Conservation (phyloP, 2,113 vertebrate genomes). For the Tupaia chinensis region DNA sequence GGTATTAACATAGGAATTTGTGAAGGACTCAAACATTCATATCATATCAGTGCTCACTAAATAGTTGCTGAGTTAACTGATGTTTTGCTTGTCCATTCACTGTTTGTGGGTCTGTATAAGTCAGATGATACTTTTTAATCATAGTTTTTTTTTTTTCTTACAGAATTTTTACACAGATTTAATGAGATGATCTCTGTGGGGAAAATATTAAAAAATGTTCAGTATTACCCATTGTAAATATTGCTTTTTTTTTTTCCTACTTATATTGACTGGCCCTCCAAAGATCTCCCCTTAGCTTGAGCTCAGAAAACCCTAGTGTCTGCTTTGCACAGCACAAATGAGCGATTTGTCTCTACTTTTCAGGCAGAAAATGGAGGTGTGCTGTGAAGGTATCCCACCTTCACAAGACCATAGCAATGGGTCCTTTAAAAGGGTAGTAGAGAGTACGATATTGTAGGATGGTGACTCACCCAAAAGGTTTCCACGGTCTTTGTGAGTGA, state of each 20-base stretch:
- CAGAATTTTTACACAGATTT: neutral
- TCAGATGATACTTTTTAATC: neutral
- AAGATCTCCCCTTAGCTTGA: neutral
- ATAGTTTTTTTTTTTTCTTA: neutral
- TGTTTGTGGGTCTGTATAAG: neutral
- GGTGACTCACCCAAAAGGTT: neutral
- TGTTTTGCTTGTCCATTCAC: neutral
- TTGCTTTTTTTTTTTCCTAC: neutral
- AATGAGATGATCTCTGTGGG: neutral
- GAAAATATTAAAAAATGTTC: slow-evolving; percentile 24
- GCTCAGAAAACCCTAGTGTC: neutral
- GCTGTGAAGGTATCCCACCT: neutral
- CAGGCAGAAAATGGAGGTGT: neutral
- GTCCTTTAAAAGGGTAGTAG: neutral
- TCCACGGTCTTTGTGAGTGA: neutral
- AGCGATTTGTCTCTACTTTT: neutral
- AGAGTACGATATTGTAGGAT: neutral
- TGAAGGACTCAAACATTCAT: neutral
- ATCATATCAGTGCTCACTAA: neutral
- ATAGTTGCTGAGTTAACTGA: neutral
- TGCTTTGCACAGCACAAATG: neutral
- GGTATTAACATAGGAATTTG: neutral
- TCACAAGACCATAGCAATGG: neutral
- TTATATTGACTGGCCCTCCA: neutral
- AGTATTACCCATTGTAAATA: neutral